phyloP scores from a whole-genome alignment of 2,888 invertebrate species.

The Oscheius sp. region DNA sequence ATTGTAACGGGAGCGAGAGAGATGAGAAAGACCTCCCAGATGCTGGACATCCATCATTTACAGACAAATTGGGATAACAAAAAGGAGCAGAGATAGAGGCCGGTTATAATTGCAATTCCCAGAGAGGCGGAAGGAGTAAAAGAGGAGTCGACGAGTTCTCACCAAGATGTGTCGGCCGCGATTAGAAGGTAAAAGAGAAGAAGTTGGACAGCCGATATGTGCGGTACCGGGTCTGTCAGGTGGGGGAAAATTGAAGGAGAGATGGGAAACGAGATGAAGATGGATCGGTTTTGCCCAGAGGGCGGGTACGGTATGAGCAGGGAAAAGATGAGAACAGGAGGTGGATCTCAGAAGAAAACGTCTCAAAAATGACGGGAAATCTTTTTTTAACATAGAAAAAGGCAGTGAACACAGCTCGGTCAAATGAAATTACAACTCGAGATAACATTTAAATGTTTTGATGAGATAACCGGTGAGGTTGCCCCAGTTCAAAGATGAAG shows the following conservation, averaged over 20 bases:
- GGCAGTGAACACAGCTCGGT: neutral
- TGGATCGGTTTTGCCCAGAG: neutral
- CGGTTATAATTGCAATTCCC: slow-evolving; percentile 21
- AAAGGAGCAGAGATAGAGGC: neutral
- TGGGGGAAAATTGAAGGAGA: neutral
- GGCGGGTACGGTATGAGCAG: too few relatives aligned
- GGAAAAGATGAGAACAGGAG: too few relatives aligned
- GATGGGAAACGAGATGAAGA: neutral
- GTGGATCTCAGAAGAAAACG: neutral
- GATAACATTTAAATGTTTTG: neutral
- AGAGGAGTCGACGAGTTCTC: slow-evolving; percentile 17
- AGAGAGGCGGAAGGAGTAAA: slow-evolving; percentile 10
- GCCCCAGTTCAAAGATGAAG: neutral
- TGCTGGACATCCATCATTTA: slow-evolving; percentile 24
- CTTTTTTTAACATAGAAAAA: neutral
- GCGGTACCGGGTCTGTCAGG: neutral
- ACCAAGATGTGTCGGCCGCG: slow-evolving; percentile 23
- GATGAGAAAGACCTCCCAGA: neutral
- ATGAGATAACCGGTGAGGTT: too few relatives aligned
- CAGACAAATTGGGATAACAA: slow-evolving; percentile 29
- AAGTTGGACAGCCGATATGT: slow-evolving; percentile 2
- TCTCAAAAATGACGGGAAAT: neutral
- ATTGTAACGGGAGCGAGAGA: slow-evolving; percentile 19
- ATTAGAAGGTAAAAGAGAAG: neutral
- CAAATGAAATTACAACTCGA: neutral